These are phyloP conservation scores for Numida meleagris DNA, from an alignment of 2,113 vertebrate genomes.

Conservation along the genomic window DNA sequence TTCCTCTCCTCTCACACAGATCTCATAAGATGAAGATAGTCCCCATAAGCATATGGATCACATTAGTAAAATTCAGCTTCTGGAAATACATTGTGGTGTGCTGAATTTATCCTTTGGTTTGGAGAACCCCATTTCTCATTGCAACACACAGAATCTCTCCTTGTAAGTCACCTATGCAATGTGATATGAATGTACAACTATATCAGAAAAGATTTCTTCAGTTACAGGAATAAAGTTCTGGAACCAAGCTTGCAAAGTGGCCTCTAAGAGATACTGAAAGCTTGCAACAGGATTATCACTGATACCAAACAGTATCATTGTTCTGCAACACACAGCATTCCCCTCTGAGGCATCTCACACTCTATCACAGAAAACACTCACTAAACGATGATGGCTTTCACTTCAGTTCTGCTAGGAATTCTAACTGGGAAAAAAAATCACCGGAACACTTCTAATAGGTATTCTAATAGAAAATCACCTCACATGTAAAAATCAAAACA, in stretches of 20 bases:
- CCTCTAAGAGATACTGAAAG: background rate
- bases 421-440: background rate
- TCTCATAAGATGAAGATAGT: background rate
- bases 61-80: background rate
- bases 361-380: background rate
- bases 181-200: background rate
- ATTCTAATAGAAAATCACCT: constrained; percentile 43
- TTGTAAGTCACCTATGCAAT: background rate
- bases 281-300: constrained; percentile 18
- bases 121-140: background rate
- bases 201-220: background rate
- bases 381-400: constrained; percentile 38
- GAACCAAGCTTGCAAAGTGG: background rate
- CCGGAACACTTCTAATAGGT: background rate
- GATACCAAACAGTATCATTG: background rate
- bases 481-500: constrained; percentile 35
- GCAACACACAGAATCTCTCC: background rate
- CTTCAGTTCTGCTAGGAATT: constrained; percentile 23
- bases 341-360: constrained; percentile 29
- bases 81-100: background rate
- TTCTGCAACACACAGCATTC: constrained; percentile 7
- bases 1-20: background rate
- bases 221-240: background rate
- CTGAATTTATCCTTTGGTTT: background rate
- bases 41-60: background rate